Base-by-base conservation (phyloP, 2,113 vertebrate species). In the Furnarius figulus region DNA sequence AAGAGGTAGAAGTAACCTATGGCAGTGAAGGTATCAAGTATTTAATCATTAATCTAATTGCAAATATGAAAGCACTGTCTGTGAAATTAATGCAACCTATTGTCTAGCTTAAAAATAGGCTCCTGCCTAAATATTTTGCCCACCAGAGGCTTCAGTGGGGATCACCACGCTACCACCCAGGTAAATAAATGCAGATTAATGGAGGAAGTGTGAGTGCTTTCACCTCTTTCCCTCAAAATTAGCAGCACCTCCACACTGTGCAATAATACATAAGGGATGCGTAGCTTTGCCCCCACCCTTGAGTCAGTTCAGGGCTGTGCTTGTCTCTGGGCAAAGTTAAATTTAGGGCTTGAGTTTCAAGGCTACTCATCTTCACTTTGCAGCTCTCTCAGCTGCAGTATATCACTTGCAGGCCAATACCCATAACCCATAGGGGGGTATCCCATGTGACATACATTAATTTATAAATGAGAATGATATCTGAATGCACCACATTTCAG, bases 401-500 rank as follows among this genome's bases (percentile, higher is more conserved):
- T 50, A 95, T 97, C 97, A 96, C 93, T 96, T 78, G 28, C 31
- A 95, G 96, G 87, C 91, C 95, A 94, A 63, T 94, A 94, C 81
- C 96, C 86, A 82, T 91, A 93, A 42, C 85, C 90, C 85, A 74
- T 59, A 90, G 76, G 35, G 40, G 47, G 78, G 71, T 94, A 97
- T 97, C 95, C 95, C 95, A 79, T 80, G 95, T 92, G 95, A 72
- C 82, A 84, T 39, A 72, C 96, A 91, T 94, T 97, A 94, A 96
- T 98, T 97, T 97, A 97, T 95, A 97, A 97, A 97, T 81, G 91
- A 96, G 90, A 95, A 81, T 75, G 92, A 95, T 88, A 97, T 76
- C 89, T 97, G 96, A 97, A 91, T 75, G 62, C 27, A 71, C 92
- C 77, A 89, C 93, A 93, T 94, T 98, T 96, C 97, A 96, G 59